A percentile compares a stretch with the other conserved stretches of the same genome.
Conservation (phyloP, 2,113 vertebrate genomes). For the Kryptolebias marmoratus region DNA sequence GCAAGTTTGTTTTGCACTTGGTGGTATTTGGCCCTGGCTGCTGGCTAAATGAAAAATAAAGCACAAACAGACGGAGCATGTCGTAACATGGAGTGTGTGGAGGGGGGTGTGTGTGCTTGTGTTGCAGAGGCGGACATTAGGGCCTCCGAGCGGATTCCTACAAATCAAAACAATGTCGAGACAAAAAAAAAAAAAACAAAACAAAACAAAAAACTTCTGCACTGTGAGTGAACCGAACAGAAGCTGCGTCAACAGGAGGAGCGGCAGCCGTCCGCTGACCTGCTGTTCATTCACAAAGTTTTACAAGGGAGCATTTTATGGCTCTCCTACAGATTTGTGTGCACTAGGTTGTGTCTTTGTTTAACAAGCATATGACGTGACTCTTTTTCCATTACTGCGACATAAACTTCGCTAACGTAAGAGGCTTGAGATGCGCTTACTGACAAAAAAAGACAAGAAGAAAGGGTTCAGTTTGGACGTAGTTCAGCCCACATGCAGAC, state of each 20-base stretch:
- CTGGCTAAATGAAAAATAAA: slow-evolving; percentile 60
- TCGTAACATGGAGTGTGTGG: slow-evolving; percentile 30
- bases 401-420: slow-evolving; percentile 20
- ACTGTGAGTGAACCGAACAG: slow-evolving; percentile 12
- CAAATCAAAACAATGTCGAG: slow-evolving; percentile 22
- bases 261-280: not conserved
- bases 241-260: slow-evolving; percentile 25
- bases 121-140: slow-evolving; percentile 17
- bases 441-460: too few species aligned
- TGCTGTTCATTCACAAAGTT: slow-evolving; percentile 19
- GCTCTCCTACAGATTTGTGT: slow-evolving; percentile 1
- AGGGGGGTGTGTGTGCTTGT: slow-evolving; percentile 8
- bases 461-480: too few species aligned
- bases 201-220: slow-evolving; percentile 8
- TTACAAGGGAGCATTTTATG: slow-evolving; percentile 29
- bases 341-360: not conserved
- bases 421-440: too few species aligned
- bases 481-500: too few species aligned
- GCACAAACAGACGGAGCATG: slow-evolving; percentile 49
- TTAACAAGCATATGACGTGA: not conserved
- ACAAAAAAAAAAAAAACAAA: slow-evolving; percentile 11
- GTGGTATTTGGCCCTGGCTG: slow-evolving; percentile 46
- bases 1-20: slow-evolving; percentile 24
- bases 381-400: slow-evolving; percentile 4
- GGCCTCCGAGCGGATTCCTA: slow-evolving; percentile 10